Percentiles rank a stretch among this genome's conserved stretches.
Evolutionary conservation across 2,113 vertebrate species (phyloP).

Genomic region (Ondatra zibethicus): DNA sequence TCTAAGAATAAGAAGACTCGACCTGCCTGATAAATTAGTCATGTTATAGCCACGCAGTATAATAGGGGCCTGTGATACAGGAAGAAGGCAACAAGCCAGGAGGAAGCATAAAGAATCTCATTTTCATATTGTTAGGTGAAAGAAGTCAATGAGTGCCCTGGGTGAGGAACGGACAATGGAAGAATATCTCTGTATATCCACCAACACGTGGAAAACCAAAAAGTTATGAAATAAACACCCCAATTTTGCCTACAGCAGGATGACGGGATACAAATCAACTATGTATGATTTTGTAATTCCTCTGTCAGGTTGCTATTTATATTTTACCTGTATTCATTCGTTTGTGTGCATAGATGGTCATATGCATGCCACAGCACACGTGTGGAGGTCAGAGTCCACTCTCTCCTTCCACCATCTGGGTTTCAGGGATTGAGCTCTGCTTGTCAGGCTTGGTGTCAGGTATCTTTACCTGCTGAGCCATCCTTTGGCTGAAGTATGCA

Average conservation of each 20-base stretch:
- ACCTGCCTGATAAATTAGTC: neutral
- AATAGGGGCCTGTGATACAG: neutral
- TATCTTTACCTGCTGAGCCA: neutral
- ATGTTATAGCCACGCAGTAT: fast-evolving
- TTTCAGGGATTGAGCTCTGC: neutral
- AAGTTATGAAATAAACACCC: neutral
- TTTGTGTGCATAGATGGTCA: neutral
- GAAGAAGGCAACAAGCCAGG: neutral
- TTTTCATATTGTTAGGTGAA: neutral
- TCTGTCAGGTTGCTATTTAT: neutral
- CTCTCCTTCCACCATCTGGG: neutral
- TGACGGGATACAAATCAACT: neutral
- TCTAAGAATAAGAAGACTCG: neutral
- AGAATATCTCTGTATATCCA: neutral
- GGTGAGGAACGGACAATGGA: neutral
- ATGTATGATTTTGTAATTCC: neutral
- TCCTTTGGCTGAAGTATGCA: neutral
- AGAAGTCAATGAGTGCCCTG: no score
- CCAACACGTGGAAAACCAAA: neutral
- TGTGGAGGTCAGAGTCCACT: neutral
- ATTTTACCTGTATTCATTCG: neutral
- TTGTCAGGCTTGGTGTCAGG: neutral
- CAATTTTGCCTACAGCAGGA: neutral
- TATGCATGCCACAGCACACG: neutral
- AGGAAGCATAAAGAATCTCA: neutral